phyloP scores from a whole-genome alignment of 53 echinoderm and acorn worm species.

The Paracentrotus lividus region DNA sequence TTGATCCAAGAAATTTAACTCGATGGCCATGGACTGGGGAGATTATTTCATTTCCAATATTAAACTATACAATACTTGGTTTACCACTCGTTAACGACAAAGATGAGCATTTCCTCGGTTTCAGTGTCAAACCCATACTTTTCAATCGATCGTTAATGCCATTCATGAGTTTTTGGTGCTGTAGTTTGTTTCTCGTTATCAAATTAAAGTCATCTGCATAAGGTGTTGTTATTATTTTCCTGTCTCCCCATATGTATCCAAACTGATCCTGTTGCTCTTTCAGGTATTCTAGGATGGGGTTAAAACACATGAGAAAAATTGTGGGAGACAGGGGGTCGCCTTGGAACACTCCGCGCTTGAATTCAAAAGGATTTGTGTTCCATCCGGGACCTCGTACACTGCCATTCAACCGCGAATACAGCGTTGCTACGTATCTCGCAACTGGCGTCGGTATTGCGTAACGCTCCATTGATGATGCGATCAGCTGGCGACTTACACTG shows the following conservation, averaged over 20 bases:
- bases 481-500: conserved; percentile 38
- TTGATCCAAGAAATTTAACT: not conserved
- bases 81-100: not conserved
- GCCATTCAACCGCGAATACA: not conserved
- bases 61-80: not conserved
- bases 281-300: not conserved
- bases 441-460: too few species aligned
- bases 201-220: conserved; percentile 71
- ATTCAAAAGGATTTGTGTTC: not conserved
- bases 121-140: not conserved
- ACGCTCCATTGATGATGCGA: conserved; percentile 19
- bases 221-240: conserved; percentile 67
- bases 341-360: not conserved
- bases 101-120: not conserved
- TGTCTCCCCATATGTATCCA: conserved; percentile 45
- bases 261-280: not conserved
- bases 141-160: not conserved
- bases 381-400: not conserved
- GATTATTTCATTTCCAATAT: not conserved
- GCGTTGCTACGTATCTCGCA: not conserved
- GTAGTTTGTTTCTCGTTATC: conserved; percentile 59
- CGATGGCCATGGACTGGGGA: not conserved
- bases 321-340: not conserved
- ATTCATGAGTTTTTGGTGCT: conserved; percentile 52
- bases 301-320: not conserved